phyloP scores from a whole-genome alignment of 2,888 invertebrate genomes.

The Harpalus rufipes region DNA sequence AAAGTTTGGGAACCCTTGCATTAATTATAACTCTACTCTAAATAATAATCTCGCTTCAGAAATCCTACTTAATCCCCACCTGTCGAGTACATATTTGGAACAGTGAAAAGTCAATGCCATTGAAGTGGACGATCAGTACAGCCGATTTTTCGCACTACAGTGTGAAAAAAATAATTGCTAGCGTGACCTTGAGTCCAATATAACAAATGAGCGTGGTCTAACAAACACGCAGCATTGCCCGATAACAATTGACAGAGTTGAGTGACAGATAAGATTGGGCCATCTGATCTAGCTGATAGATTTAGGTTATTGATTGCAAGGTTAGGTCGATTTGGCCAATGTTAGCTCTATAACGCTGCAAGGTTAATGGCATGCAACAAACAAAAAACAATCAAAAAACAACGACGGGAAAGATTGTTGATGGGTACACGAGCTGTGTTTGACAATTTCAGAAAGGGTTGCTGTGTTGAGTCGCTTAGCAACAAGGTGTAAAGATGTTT shows the following conservation, averaged over 20 bases:
- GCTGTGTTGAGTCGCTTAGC: background rate
- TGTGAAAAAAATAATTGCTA: conserved; percentile 66
- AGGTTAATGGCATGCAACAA: conserved; percentile 42
- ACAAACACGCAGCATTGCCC: conserved; percentile 16
- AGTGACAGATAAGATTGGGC: conserved; percentile 64
- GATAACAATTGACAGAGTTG: conserved; percentile 55
- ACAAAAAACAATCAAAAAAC: background rate
- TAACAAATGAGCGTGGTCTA: conserved; percentile 61
- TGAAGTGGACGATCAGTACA: conserved; percentile 62
- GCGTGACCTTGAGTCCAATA: conserved; percentile 61
- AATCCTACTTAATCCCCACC: conserved; percentile 39
- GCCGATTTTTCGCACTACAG: conserved; percentile 65
- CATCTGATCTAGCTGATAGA: conserved; percentile 60
- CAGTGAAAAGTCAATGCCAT: conserved; percentile 63
- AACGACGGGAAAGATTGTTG: background rate
- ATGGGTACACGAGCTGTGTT: background rate
- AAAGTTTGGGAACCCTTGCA: no score
- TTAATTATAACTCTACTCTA: no score
- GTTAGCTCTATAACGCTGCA: background rate
- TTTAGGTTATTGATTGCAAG: conserved; percentile 66
- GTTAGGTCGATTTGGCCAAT: conserved; percentile 61
- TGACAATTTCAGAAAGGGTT: background rate
- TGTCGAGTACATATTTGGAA: conserved; percentile 64
- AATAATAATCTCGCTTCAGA: background rate
- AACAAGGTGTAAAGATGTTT: background rate